Conservation (phyloP, 2,113 vertebrate genomes). For the Mionectes macconnelli region DNA sequence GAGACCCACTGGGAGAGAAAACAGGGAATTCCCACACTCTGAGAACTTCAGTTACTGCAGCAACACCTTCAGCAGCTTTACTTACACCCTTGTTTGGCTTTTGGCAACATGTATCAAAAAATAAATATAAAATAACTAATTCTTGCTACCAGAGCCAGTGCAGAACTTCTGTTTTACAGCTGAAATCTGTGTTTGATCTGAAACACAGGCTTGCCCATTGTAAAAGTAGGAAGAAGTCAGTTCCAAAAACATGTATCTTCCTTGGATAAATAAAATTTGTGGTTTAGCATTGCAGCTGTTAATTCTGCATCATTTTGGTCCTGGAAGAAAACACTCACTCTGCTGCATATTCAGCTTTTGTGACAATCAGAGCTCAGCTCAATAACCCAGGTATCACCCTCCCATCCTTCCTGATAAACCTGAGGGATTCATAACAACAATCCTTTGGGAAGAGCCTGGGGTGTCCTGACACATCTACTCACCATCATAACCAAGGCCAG, state of each 20-base stretch:
- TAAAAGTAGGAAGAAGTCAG: background rate
- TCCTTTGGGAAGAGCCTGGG: background rate
- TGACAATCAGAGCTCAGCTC: background rate
- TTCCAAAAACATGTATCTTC: background rate
- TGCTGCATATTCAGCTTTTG: background rate
- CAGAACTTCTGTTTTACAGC: background rate
- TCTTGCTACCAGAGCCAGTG: background rate
- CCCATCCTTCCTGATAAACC: background rate
- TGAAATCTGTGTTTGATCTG: background rate
- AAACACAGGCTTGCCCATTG: background rate
- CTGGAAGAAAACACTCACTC: background rate
- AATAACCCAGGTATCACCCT: background rate
- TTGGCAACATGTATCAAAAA: background rate
- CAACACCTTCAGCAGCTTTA: background rate
- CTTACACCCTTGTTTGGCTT: background rate
- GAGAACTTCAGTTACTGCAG: background rate
- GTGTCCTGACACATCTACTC: constrained; percentile 27
- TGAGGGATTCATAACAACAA: background rate
- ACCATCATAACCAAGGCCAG: constrained; percentile 83
- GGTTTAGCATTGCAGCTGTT: background rate
- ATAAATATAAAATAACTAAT: background rate
- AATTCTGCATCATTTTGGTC: background rate
- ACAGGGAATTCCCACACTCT: background rate
- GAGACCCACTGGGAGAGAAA: constrained; percentile 77
- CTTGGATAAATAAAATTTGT: background rate